Base-by-base conservation (phyloP, 1,140 invertebrate species). In the Ruditapes philippinarum region DNA sequence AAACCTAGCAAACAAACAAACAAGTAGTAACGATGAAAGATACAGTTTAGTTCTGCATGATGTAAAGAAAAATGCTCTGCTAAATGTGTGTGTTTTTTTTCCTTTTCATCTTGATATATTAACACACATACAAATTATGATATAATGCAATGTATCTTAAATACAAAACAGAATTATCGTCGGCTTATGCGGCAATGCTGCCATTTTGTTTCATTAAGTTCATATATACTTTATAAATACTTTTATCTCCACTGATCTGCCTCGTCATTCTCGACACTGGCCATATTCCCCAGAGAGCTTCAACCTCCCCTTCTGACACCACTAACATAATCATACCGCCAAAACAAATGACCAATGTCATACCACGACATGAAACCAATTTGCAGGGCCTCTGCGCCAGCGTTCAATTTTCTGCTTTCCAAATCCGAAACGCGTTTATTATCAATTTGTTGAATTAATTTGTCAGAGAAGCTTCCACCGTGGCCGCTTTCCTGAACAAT, bases 381-480 rank as follows among this genome's bases (percentile, higher is more conserved):
- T 88, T 88, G 85, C 85, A 88, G 74, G 85, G 80, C 85, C 76
- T 88, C 62, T 22, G 57, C 36, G 51, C 60, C 57, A 33, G 73
- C 76, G 85, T 70, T 88, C 85, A 88, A 88, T 88, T 88, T 88
- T 88, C 74, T 88, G 85, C 74, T 57, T 60, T 78, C 85, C 85
- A 88, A 88, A 80, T 88, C 85, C 85, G 49, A 88, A 88, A 88
- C 85, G 76, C 85, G 85, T 88, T 88, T 88, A 88, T 88, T 88
- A 88, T 80, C 85, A 88, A 88, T 88, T 88, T 88, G 85, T 80
- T 88, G 85, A 88, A 88, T 88, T 88, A 88, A 88, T 88, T 88
- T 88, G 85, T 88, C 85, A 88, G 54, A 22, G 74, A 88, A 62
- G 76, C 31, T 68, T 79, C 85, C 76, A 88, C 19, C 7, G 22